phyloP scores from a whole-genome alignment of 2,113 vertebrate species.

The Peromyscus maniculatus region DNA sequence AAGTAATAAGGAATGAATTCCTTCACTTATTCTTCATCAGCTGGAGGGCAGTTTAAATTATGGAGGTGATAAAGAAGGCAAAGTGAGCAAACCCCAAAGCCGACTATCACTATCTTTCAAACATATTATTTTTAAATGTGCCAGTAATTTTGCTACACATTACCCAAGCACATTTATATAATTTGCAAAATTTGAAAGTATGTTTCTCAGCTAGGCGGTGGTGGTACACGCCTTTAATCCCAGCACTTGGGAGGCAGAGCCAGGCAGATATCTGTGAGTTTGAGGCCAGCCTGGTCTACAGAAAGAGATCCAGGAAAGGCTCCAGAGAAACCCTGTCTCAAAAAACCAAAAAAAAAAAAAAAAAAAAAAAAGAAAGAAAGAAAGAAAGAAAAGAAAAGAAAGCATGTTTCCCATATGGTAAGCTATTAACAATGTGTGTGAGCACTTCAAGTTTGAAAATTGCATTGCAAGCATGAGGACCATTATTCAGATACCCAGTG shows the following conservation, averaged over 20 bases:
- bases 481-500: background rate
- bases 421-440: slow-evolving; percentile 1
- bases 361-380: no score
- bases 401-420: slow-evolving; percentile 17
- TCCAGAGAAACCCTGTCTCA: no score
- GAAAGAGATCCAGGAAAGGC: no score
- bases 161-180: background rate
- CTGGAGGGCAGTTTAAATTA: slow-evolving; percentile 45
- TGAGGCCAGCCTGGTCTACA: no score
- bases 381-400: background rate
- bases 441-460: slow-evolving; percentile 58
- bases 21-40: slow-evolving; percentile 36
- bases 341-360: no score
- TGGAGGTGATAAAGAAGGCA: slow-evolving; percentile 34
- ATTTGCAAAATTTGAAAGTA: slow-evolving; percentile 36
- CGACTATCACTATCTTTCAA: slow-evolving; percentile 29
- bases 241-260: no score
- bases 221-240: no score
- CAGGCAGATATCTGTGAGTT: no score
- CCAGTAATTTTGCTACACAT: slow-evolving; percentile 37
- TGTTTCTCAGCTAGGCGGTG: background rate
- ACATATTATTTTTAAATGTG: slow-evolving; percentile 15
- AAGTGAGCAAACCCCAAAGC: background rate
- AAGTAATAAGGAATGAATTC: slow-evolving; percentile 56
- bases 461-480: background rate